Evolutionary conservation across 2,888 invertebrate genomes (phyloP), one percentile per base, ranked within the genome.

Genomic region (Rhamnusium bicolor): DNA sequence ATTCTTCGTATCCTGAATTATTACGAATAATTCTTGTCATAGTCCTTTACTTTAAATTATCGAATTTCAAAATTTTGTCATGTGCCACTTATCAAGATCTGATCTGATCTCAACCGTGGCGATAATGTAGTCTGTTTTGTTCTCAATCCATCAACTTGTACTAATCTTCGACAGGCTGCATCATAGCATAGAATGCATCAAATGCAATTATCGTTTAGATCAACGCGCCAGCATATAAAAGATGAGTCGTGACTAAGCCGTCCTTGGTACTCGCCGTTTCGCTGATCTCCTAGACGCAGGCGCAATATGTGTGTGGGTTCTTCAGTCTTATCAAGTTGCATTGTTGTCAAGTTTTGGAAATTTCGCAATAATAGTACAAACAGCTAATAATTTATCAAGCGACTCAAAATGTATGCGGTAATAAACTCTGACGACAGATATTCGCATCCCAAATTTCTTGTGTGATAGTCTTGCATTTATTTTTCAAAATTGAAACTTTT

Each of bases 181-280:
- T 63, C 53, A 46, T 10, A 70, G 32, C 53, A 46, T 10, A 70
- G 32, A 69, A 63, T 65, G 65, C 69, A 69, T 69, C 63, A 56
- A 65, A 65, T 71, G 71, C 65, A 71, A 71, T 71, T 71, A 75
- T 70, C 70, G 54, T 70, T 58, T 47, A 51, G 65, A 75, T 73
- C 67, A 70, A 56, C 61, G 76, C 63, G 63, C 69, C 63, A 67
- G 66, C 56, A 67, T 74, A 68, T 72, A 70, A 72, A 76, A 75
- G 74, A 77, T 47, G 61, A 63, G 58, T 78, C 78, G 78, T 78
- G 78, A 78, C 76, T 58, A 61, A 60, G 67, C 56, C 66, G 76
- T 76, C 78, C 76, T 78, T 78, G 78, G 72, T 63, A 66, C 68
- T 75, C 70, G 71, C 63, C 69, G 49, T 47, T 65, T 69, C 66